Base-by-base conservation (phyloP, 2,888 invertebrate species). In the Acholoe squamosa region DNA sequence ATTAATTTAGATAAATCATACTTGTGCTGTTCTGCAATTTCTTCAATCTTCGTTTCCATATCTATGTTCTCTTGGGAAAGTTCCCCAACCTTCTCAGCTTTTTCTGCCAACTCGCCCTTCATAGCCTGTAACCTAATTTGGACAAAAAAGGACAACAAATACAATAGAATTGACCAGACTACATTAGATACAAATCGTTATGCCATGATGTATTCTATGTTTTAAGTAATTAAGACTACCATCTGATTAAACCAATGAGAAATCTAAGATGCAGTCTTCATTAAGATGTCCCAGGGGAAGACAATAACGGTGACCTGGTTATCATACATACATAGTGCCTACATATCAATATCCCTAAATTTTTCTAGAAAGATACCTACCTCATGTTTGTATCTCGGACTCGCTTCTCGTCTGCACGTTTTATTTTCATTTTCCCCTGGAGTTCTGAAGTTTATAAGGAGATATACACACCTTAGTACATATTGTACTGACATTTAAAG, bases 21-120 rank as follows among this genome's bases (percentile, higher is more conserved):
- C 95, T 94, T 94, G 92, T 95, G 95, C 33, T 95, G 94, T 90
- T 95, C 95, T n/a, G 89, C 92, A 0, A 95, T 91, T 19, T 91
- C 92, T 43, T 94, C 94, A 19, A 94, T 94, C 86, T 94, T 92
- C 54, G 94, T 93, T 34, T 93, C 91, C 94, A 95, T 94, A 86
- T 94, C 93, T 0, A 92, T 91, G 90, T 94, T 95, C 91, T 95
- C 94, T 84, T 93, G 93, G 86, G 94, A 93, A 93, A 95, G 92
- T 33, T 93, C 91, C 5, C 95, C 95, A 54, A 94, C 93, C 89
- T 94, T 94, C 91, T 95, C 95, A 3, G 95, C 95, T 90, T 94
- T 94, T 52, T 91, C 84, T 10, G 94, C 93, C 90, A 95, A 92
- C 22, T 92, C 92, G 51, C 90, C 77, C 91, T 95, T 95, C 25